Percentiles rank a stretch among this genome's conserved stretches.
These are phyloP conservation scores for Busseola fusca DNA, from an alignment of 2,888 invertebrate genomes.

Conservation along the genomic window DNA sequence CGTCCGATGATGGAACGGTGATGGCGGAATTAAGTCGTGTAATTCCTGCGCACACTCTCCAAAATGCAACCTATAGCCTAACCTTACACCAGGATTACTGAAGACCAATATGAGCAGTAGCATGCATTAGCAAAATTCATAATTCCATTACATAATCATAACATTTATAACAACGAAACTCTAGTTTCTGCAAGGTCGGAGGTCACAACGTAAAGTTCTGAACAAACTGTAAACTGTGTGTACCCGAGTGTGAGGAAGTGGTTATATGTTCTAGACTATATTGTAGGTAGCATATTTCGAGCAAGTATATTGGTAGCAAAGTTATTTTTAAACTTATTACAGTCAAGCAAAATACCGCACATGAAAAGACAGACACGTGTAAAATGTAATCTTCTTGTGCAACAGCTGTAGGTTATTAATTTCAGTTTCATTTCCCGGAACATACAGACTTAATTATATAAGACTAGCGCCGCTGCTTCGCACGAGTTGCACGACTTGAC, in stretches of 20 bases:
- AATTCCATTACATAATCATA: conserved; percentile 14
- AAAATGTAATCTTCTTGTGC: neutral
- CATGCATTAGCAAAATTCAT: conserved; percentile 9
- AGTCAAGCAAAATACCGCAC: neutral
- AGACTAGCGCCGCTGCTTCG: neutral
- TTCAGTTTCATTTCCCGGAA: neutral
- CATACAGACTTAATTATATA: neutral
- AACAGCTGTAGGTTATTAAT: neutral
- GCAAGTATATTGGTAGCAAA: neutral
- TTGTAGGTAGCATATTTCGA: neutral
- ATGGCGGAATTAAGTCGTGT: too few species aligned
- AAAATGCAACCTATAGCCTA: too few species aligned
- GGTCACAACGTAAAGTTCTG: conserved; percentile 21
- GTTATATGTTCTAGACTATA: neutral
- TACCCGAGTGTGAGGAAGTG: conserved; percentile 9
- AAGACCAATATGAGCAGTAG: neutral
- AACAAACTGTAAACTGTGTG: conserved; percentile 5
- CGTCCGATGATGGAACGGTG: too few species aligned
- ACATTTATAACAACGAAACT: conserved; percentile 15
- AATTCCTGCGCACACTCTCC: too few species aligned
- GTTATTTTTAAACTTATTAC: neutral
- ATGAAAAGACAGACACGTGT: conserved; percentile 4
- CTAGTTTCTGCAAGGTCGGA: conserved; percentile 17
- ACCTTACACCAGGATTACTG: neutral
- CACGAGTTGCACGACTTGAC: neutral